Evolutionary conservation across 2,797 vertebrate species (phyloP).

Genomic region (Anguilla obscura): DNA sequence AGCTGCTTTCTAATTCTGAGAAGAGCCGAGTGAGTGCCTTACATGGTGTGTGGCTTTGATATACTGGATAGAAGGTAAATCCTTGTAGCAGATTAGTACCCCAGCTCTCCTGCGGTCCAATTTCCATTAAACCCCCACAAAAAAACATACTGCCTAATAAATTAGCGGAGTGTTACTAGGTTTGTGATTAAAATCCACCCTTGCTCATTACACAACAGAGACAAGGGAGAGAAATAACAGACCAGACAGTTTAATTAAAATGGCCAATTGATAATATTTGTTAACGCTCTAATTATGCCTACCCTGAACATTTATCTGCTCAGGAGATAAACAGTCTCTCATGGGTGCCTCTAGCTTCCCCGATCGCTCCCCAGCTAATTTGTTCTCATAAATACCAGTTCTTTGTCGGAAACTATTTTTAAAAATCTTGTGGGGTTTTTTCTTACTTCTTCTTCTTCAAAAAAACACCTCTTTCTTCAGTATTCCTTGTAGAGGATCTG

Average conservation of each 20-base stretch:
- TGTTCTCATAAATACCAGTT: neutral
- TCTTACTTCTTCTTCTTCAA: neutral
- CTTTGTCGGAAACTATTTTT: neutral
- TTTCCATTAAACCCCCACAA: neutral
- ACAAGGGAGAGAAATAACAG: neutral
- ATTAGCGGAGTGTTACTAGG: neutral
- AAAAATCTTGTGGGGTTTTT: neutral
- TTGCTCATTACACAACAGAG: neutral
- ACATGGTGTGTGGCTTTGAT: neutral
- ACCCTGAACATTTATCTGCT: neutral
- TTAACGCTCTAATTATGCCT: neutral
- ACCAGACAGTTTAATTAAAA: neutral
- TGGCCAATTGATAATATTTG: neutral
- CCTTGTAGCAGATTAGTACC: neutral
- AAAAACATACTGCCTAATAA: neutral
- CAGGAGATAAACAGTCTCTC: neutral
- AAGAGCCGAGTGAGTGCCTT: neutral
- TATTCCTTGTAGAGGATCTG: constrained; percentile 4
- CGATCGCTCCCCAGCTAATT: neutral
- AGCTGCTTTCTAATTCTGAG: neutral
- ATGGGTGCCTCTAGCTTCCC: neutral
- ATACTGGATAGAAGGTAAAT: neutral
- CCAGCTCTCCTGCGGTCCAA: neutral
- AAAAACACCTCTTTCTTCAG: neutral
- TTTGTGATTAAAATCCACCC: constrained; percentile 1